Percentiles rank a stretch among this genome's conserved stretches.
Evolutionary conservation across 2,797 vertebrate species (phyloP).

Genomic region (Adelosebastes latens): DNA sequence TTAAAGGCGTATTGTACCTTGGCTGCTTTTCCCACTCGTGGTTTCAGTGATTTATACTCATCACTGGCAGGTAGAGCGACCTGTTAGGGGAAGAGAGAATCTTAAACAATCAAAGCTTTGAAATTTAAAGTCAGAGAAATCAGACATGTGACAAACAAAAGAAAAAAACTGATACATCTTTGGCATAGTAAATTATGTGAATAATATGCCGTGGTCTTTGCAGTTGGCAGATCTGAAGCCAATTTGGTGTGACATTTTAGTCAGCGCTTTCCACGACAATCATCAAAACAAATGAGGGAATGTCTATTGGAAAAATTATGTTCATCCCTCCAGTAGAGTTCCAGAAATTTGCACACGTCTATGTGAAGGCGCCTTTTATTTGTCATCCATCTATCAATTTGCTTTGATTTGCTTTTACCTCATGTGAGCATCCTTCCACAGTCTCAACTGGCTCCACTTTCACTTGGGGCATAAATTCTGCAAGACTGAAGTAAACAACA

Average conservation of each 20-base stretch:
- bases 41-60: slow-evolving; percentile 89
- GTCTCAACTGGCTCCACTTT: slow-evolving; percentile 95
- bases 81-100: slow-evolving; percentile 67
- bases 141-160: not conserved
- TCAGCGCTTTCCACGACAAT: not conserved
- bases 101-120: not conserved
- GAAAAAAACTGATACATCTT: not conserved
- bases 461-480: slow-evolving; percentile 95
- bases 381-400: not conserved
- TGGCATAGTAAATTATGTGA: not conserved
- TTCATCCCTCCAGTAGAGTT: not conserved
- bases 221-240: not conserved
- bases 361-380: not conserved
- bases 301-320: not conserved
- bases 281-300: not conserved
- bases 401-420: slow-evolving; percentile 78
- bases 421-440: slow-evolving; percentile 95
- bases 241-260: not conserved
- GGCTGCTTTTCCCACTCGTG: slow-evolving; percentile 93
- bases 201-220: not conserved
- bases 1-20: slow-evolving; percentile 82
- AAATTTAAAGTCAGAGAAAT: not conserved
- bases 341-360: not conserved
- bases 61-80: slow-evolving; percentile 91
- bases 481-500: slow-evolving; percentile 80